Conservation (phyloP, 2,113 vertebrate species). For the Pelecanoides urinatrix region DNA sequence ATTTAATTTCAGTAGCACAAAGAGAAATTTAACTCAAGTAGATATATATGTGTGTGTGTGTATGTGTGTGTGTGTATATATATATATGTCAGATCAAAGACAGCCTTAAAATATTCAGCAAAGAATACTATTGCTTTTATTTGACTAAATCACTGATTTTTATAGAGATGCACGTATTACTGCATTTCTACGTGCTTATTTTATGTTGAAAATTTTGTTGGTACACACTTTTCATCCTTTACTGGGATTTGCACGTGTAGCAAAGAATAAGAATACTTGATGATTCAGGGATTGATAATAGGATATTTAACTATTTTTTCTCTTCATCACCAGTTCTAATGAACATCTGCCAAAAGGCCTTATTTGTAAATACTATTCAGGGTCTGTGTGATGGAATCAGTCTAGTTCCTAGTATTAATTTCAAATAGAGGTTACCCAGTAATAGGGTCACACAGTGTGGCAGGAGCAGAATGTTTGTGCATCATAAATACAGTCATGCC, state of each 20-base stretch:
- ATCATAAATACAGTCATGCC: neutral
- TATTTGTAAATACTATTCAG: neutral
- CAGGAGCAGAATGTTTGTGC: neutral
- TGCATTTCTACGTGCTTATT: neutral
- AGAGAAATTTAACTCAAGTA: neutral
- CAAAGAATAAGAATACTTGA: neutral
- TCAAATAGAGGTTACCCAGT: neutral
- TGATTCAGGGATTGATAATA: neutral
- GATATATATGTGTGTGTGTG: neutral
- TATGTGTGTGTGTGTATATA: fast-evolving
- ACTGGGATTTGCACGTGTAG: neutral
- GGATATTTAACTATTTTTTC: neutral
- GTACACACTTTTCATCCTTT: neutral
- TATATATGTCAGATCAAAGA: neutral
- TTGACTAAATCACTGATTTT: neutral
- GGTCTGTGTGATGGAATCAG: neutral
- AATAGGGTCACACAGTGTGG: neutral
- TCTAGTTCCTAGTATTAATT: neutral
- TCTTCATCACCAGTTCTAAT: neutral
- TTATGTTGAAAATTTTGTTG: neutral
- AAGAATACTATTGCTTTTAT: neutral
- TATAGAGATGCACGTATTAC: neutral
- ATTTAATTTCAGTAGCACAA: neutral
- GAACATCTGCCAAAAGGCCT: neutral
- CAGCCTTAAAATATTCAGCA: neutral